Base-by-base conservation (phyloP, 2,113 vertebrate species). In the Planiliza haematocheilus region DNA sequence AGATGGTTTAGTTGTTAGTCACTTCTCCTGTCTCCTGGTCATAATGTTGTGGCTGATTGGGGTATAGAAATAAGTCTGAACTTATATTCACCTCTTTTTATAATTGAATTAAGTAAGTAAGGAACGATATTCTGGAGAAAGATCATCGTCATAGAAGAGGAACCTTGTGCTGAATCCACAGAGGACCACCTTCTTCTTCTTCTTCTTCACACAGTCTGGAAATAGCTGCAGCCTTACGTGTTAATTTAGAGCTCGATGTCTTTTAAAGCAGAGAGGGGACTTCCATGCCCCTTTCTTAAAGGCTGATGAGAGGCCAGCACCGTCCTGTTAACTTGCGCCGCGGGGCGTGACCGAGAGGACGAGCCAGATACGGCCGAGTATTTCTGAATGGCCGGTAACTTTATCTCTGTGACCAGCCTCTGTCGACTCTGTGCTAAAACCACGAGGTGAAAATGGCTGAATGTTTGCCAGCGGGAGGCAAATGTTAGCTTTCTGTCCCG, bases 231-330 rank as follows among this genome's bases (percentile, higher is more conserved):
- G 58, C 14, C 17, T 0, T 42, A 56, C 2, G 37, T 14, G 69
- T 43, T 11, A 0, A 1, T 20, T 81, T 39, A 49, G 41, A 49
- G 3, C 17, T 13, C 36, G 8, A 1, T 49, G 66, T 20, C 41
- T 53, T 38, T 46, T 62, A 4, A 59, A 42, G 18, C 37, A 34
- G 62, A 24, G 45, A 51, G 70, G 84, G 70, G 68, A 59, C 68
- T 79, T 74, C 68, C 66, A 30, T 2, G n/a, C 20, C 24, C 56
- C 58, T 67, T 39, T 45, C 45, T 53, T 48, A 17, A 42, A 70
- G 24, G 0, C 10, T 13, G 52, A 62, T 2, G 34, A 46, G 52
- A 57, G 13, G 41, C 66, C 56, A 1, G 6, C 21, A 3, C 37
- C 24, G 8, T 55, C 41, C 68, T 52, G 48, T 70, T 8, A 20